phyloP scores from a whole-genome alignment of 1,140 invertebrate species.

The Bacillus rossius region DNA sequence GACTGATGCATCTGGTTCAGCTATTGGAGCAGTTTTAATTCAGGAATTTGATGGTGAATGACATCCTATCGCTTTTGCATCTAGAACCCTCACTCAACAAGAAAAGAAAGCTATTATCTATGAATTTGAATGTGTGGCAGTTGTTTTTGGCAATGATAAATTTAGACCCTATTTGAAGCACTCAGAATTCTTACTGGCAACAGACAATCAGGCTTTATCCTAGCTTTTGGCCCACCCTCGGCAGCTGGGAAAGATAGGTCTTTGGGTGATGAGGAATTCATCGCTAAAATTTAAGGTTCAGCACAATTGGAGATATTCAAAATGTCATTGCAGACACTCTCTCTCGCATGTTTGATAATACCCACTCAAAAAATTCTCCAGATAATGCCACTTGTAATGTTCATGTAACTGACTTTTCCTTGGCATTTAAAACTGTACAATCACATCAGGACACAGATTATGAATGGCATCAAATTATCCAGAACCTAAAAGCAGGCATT shows the following conservation, averaged over 20 bases:
- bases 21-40: constrained; percentile 32
- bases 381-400: neutral
- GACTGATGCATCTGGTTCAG: constrained; percentile 34
- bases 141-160: constrained; percentile 40
- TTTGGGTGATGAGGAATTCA: neutral
- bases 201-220: neutral
- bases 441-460: neutral
- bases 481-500: neutral
- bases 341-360: neutral
- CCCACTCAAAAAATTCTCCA: neutral
- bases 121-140: constrained; percentile 41
- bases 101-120: constrained; percentile 40
- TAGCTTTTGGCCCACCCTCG: neutral
- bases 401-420: neutral
- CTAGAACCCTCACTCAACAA: constrained; percentile 30
- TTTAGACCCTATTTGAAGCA: constrained; percentile 40
- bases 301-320: neutral
- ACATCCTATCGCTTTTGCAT: constrained; percentile 31
- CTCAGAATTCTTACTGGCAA: neutral
- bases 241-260: neutral
- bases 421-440: neutral
- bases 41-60: constrained; percentile 30
- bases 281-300: neutral
- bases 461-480: neutral
- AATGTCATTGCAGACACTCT: neutral